Conservation (phyloP, 2,113 vertebrate species). For the Calyptommatus sinebrachiatus region DNA sequence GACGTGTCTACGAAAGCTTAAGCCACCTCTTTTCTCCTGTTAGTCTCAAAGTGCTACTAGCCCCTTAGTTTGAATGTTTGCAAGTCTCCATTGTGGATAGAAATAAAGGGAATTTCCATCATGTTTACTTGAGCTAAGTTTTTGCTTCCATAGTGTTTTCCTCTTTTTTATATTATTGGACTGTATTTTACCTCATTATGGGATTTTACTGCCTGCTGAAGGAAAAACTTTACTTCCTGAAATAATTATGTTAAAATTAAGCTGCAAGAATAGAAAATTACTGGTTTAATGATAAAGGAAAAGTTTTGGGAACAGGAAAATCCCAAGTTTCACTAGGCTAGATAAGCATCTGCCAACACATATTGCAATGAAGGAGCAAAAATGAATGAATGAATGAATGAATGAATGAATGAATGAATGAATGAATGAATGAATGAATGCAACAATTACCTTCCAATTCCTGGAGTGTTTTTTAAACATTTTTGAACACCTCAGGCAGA, state of each 20-base stretch:
- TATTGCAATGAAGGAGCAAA: too few relatives aligned
- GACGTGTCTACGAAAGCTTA: too few relatives aligned
- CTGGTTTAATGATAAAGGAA: too few relatives aligned
- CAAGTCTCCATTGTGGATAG: neutral
- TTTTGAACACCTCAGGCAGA: neutral
- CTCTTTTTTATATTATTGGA: slow-evolving; percentile 1
- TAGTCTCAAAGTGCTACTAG: too few relatives aligned
- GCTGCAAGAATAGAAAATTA: slow-evolving; percentile 3
- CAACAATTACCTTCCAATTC: neutral
- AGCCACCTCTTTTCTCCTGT: too few relatives aligned
- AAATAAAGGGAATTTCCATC: slow-evolving; percentile 11
- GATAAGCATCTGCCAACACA: neutral
- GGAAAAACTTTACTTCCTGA: slow-evolving; percentile 22
- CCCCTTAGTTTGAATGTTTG: neutral
- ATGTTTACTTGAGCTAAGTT: neutral
- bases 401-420: neutral
- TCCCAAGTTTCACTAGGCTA: neutral
- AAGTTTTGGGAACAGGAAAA: too few relatives aligned
- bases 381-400: too few relatives aligned
- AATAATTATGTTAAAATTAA: slow-evolving; percentile 16
- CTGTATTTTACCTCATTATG: neutral
- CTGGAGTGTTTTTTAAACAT: neutral
- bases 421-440: neutral
- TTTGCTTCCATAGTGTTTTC: neutral
- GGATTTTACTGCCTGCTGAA: slow-evolving; percentile 1